A percentile compares a stretch with the other conserved stretches of the same genome.
These are phyloP conservation scores for Patella ulyssiponensis DNA, from an alignment of 2,888 invertebrate species.

Conservation along the genomic window DNA sequence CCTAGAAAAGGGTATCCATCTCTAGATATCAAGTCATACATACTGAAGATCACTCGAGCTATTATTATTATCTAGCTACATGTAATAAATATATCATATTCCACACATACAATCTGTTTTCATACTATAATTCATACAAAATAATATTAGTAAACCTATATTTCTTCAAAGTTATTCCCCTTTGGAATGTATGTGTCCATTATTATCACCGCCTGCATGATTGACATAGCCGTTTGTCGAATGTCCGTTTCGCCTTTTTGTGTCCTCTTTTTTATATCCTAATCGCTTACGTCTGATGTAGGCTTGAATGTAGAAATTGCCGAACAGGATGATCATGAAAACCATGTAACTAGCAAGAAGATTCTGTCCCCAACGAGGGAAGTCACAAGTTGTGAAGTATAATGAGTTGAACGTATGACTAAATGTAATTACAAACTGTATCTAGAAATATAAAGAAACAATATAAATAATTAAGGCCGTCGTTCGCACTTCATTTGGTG, in stretches of 20 bases:
- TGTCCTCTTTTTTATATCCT: background rate
- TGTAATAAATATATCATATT: no score
- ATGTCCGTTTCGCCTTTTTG: background rate
- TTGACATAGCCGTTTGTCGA: background rate
- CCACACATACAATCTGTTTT: no score
- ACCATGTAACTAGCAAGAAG: conserved; percentile 84
- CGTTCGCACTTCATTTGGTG: no score
- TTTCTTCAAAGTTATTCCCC: background rate
- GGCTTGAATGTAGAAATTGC: conserved; percentile 84
- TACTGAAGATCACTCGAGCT: no score
- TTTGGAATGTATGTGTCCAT: background rate
- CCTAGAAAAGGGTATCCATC: no score
- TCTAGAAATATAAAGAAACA: conserved; percentile 75
- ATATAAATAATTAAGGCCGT: no score
- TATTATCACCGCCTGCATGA: background rate
- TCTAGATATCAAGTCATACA: no score
- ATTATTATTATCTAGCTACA: no score
- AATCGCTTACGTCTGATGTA: conserved; percentile 45
- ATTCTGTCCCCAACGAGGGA: conserved; percentile 78
- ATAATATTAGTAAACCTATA: no score
- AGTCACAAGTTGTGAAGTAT: conserved; percentile 83
- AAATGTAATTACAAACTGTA: conserved; percentile 87
- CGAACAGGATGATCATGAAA: conserved; percentile 94
- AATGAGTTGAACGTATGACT: conserved; percentile 86
- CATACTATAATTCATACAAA: no score